Percentiles rank a stretch among this genome's conserved stretches.
phyloP scores from a whole-genome alignment of 2,113 vertebrate species.

The Halichoeres trimaculatus region DNA sequence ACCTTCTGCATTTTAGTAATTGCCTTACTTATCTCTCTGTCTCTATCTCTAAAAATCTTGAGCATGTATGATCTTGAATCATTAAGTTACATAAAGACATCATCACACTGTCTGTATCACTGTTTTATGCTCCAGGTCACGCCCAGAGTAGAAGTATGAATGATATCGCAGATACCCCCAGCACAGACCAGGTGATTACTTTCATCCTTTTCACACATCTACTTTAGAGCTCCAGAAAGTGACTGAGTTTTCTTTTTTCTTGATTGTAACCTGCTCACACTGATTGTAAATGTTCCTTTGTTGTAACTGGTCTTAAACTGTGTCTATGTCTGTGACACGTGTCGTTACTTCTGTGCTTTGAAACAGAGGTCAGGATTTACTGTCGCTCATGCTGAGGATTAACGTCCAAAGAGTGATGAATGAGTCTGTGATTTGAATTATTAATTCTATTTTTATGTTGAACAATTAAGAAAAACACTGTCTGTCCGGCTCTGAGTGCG shows the following conservation, averaged over 20 bases:
- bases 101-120: background rate
- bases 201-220: background rate
- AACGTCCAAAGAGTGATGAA: constrained; percentile 16
- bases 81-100: background rate
- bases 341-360: constrained; percentile 8
- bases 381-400: constrained; percentile 15
- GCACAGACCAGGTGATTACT: constrained; percentile 90
- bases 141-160: constrained; percentile 97
- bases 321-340: constrained; percentile 23
- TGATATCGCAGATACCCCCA: constrained; percentile 92
- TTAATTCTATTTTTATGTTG: constrained; percentile 19
- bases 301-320: background rate
- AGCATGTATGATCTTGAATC: background rate
- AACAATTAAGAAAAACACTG: background rate
- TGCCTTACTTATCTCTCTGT: too few relatives aligned
- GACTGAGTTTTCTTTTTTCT: background rate
- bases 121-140: constrained; percentile 83
- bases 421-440: background rate
- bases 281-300: too few relatives aligned
- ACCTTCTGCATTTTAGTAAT: too few relatives aligned
- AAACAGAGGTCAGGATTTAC: constrained; percentile 42
- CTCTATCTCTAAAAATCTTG: background rate
- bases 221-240: background rate
- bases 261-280: too few relatives aligned
- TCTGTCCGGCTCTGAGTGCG: background rate